A percentile compares a stretch with the other conserved stretches of the same genome.
These are phyloP conservation scores for Danio choprae DNA, from an alignment of 2,797 vertebrate species.

Conservation along the genomic window DNA sequence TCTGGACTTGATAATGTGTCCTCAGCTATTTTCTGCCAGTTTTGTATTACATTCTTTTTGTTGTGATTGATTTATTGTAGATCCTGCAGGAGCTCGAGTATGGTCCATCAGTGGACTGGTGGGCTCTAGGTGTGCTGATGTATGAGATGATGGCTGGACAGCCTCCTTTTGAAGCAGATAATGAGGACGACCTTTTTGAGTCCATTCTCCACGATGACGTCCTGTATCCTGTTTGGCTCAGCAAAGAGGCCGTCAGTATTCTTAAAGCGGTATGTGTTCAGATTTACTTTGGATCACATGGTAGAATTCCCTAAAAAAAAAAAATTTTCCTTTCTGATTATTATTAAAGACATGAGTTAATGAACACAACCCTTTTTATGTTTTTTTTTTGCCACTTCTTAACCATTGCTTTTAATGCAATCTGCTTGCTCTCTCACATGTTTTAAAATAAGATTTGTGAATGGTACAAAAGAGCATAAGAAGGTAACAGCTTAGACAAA, in stretches of 20 bases:
- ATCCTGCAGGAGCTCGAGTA: slow-evolving; percentile 96
- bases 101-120: slow-evolving; percentile 95
- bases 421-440: background rate
- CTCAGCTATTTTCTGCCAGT: background rate
- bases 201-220: slow-evolving; percentile 96
- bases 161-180: slow-evolving; percentile 95
- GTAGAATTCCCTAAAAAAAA: background rate
- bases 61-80: slow-evolving; percentile 67
- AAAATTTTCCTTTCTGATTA: background rate
- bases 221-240: slow-evolving; percentile 95
- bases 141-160: slow-evolving; percentile 99
- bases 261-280: slow-evolving; percentile 89
- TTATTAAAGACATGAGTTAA: background rate
- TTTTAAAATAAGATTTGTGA: slow-evolving; percentile 47
- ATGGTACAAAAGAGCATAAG: slow-evolving; percentile 64
- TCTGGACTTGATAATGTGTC: background rate
- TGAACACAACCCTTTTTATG: background rate
- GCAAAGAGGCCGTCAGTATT: slow-evolving; percentile 96
- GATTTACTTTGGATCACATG: background rate
- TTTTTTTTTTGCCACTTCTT: background rate
- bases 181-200: slow-evolving; percentile 95
- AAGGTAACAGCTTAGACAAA: slow-evolving; percentile 72
- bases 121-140: slow-evolving; percentile 95
- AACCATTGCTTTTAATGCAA: background rate
- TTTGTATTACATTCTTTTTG: background rate